Percentiles rank a stretch among this genome's conserved stretches.
Evolutionary conservation across 2,113 vertebrate species (phyloP).

Genomic region (Furnarius figulus): DNA sequence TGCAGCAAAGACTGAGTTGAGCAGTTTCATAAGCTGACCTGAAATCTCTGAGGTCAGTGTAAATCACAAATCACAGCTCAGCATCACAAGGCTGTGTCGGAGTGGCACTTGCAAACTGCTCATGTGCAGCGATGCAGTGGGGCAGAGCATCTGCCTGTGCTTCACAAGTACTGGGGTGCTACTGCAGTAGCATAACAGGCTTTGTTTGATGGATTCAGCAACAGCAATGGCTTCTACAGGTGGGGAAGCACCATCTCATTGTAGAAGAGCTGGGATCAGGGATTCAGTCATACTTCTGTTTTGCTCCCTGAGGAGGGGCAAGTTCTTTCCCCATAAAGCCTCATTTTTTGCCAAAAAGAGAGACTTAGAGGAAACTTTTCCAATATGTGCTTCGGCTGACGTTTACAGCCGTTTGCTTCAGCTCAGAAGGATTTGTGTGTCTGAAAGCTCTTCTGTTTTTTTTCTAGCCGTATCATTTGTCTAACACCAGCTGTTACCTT

Average conservation of each 20-base stretch:
- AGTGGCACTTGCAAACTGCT: background rate
- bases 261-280: background rate
- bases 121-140: rapidly evolving
- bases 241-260: background rate
- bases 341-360: background rate
- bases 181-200: background rate
- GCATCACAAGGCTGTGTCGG: background rate
- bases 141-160: background rate
- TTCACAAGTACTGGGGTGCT: background rate
- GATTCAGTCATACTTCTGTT: background rate
- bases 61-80: background rate
- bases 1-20: background rate
- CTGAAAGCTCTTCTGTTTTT: constrained; percentile 44
- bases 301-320: background rate
- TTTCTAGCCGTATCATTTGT: constrained; percentile 52
- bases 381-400: background rate
- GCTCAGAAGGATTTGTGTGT: background rate
- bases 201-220: background rate
- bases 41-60: background rate
- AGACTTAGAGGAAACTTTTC: background rate
- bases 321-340: background rate
- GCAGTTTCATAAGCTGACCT: background rate
- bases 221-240: background rate
- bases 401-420: background rate
- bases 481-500: constrained; percentile 68